phyloP scores from a whole-genome alignment of 2,888 invertebrate species.

The Hydriomena furcata region DNA sequence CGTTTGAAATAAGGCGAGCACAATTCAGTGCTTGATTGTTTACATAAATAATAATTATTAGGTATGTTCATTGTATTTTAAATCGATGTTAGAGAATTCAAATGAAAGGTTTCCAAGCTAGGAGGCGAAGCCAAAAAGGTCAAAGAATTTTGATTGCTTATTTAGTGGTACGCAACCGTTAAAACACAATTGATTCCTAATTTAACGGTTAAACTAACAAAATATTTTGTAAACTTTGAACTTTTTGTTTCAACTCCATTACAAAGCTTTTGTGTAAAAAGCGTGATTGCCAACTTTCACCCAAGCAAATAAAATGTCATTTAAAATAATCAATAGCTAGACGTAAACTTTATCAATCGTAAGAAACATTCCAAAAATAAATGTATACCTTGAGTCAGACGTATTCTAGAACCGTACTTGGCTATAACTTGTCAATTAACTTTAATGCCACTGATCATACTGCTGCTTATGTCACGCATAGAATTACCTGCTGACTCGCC shows the following conservation, averaged over 20 bases:
- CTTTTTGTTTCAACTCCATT: slow-evolving; percentile 2
- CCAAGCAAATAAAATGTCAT: slow-evolving; percentile 27
- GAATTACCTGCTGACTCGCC: no score
- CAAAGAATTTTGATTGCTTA: slow-evolving; percentile 8
- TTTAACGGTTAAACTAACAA: slow-evolving; percentile 6
- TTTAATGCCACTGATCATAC: no score
- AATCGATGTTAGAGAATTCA: slow-evolving; percentile 3
- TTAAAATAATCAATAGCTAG: slow-evolving; percentile 19
- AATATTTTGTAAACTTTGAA: slow-evolving; percentile 38
- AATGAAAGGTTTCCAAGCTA: slow-evolving; percentile 2
- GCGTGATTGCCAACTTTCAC: slow-evolving; percentile 13
- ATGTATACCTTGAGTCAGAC: slow-evolving; percentile 24
- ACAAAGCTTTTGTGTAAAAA: neutral
- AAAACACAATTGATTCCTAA: slow-evolving; percentile 13
- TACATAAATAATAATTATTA: neutral
- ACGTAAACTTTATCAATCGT: slow-evolving; percentile 31
- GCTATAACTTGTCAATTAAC: neutral
- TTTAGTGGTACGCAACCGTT: slow-evolving; percentile 6
- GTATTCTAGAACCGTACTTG: neutral
- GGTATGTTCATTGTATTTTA: slow-evolving; percentile 13
- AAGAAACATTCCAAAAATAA: slow-evolving; percentile 37
- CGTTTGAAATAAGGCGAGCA: slow-evolving; percentile 9
- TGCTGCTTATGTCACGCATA: no score
- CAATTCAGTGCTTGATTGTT: neutral
- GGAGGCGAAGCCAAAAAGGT: slow-evolving; percentile 3